Evolutionary conservation across 2,888 invertebrate species (phyloP).

Genomic region (Lithophane socia): DNA sequence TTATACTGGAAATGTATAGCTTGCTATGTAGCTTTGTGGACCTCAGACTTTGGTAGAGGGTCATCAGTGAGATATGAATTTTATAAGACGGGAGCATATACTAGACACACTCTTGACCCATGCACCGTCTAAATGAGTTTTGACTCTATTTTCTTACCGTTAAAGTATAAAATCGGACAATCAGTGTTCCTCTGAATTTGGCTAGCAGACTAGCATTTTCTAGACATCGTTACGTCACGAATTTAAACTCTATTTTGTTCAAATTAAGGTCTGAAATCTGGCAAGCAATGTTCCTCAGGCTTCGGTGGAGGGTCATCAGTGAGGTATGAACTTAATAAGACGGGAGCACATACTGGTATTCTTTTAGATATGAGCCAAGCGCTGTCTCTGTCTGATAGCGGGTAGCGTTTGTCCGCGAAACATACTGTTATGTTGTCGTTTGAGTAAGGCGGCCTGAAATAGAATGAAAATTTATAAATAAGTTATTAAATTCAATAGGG

Average conservation of each 20-base stretch:
- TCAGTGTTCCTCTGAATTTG: not conserved
- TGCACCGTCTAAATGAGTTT: slow-evolving; percentile 82
- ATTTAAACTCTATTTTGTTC: not conserved
- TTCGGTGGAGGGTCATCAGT: slow-evolving; percentile 82
- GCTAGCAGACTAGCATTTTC: too few relatives aligned
- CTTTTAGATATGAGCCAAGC: slow-evolving; percentile 89
- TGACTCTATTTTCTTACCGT: fast-evolving
- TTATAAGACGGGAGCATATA: slow-evolving; percentile 92
- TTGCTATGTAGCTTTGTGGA: too few relatives aligned
- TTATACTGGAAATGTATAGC: too few relatives aligned
- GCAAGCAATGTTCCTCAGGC: slow-evolving; percentile 79
- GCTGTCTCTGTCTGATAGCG: slow-evolving; percentile 88
- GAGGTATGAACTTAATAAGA: slow-evolving; percentile 91
- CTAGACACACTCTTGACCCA: too few relatives aligned
- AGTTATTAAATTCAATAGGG: too few relatives aligned
- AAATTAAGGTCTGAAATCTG: slow-evolving; percentile 75
- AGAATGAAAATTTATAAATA: too few relatives aligned
- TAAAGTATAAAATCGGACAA: not conserved
- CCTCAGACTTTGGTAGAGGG: slow-evolving; percentile 74
- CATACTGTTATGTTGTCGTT: slow-evolving; percentile 92
- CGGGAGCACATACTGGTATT: slow-evolving; percentile 92
- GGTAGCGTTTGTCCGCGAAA: slow-evolving; percentile 91
- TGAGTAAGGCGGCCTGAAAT: slow-evolving; percentile 89
- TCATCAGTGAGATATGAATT: slow-evolving; percentile 90
- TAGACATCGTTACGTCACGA: not conserved